Evolutionary conservation across 2,113 vertebrate genomes (phyloP), one percentile per base, ranked within the genome.

Genomic region (Eira barbara): DNA sequence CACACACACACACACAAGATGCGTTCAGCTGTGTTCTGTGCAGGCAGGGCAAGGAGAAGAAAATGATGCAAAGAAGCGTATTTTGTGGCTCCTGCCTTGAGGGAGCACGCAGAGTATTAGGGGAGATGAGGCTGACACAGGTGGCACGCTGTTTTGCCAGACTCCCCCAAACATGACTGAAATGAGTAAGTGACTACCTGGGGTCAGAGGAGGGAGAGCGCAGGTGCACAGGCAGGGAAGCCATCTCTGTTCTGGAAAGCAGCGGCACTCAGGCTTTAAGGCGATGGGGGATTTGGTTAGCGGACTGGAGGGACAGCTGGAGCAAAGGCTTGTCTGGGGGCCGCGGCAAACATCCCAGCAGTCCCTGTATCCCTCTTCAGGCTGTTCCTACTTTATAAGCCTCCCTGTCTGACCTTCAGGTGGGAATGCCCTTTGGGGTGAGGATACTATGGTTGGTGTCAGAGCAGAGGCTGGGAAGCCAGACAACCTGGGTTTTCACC

Each of bases 331-430:
- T 7, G 36, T 65, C 55, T 82, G 47, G 29, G 67, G 57, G 12
- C 15, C 11, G 2, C 0, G 4, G 23, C 2, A 27, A 18, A 47
- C 45, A 1, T 36, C n/a, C 47, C 20, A 14, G 65, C 18, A 18
- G 3, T 57, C 74, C 49, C 20, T 61, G 34, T 2, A 3, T 25
- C 39, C 11, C 39, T n/a, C 91, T 29, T 67, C 36, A 67, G 59
- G 59, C 47, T 4, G 17, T 23, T 2, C 36, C 59, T 27, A 4
- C 18, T 17, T 2, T 3, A 7, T 17, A 36, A 65, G 69, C 6
- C 6, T 29, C 49, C 31, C 18, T 71, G 25, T 4, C 42, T 20
- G 17, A 45, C 63, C 39, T 47, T 31, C 49, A 31, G 7, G 73
- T 1, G 25, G 76, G 55, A 94, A 31, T 31, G 39, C 18, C 13